Evolutionary conservation across 2,113 vertebrate genomes (phyloP).

Genomic region (Heterochromis multidens): DNA sequence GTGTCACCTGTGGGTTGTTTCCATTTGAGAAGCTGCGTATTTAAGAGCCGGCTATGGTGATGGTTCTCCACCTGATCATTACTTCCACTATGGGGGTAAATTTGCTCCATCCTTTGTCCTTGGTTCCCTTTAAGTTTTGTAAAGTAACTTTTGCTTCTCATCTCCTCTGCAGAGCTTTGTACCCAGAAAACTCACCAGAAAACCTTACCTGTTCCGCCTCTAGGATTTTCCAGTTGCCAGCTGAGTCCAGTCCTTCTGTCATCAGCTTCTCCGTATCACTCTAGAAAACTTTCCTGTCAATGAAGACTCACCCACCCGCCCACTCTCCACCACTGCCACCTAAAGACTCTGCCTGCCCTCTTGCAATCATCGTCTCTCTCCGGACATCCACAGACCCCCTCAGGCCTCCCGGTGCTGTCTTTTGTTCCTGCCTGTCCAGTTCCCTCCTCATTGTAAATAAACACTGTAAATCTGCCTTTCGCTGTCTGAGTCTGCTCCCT

Average conservation of each 20-base stretch:
- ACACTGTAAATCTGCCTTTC: background rate
- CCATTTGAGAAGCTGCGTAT: background rate
- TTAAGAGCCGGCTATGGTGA: background rate
- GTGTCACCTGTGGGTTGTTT: background rate
- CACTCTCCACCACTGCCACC: background rate
- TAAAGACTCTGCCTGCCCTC: background rate
- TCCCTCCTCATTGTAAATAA: no score
- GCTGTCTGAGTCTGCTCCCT: background rate
- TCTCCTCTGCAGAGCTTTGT: background rate
- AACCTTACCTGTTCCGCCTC: background rate
- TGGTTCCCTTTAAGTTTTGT: no score
- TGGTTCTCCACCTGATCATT: background rate
- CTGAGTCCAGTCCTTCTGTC: background rate
- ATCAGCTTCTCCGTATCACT: background rate
- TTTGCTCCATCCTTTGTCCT: background rate
- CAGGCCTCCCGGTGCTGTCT: background rate
- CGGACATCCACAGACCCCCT: background rate
- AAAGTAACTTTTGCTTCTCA: background rate
- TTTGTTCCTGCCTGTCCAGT: background rate
- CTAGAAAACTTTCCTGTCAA: background rate
- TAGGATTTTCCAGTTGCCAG: no score
- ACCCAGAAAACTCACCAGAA: no score
- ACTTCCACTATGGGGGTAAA: background rate
- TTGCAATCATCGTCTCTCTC: background rate
- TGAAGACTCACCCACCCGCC: background rate